These are phyloP conservation scores for Grammomys surdaster DNA, from an alignment of 2,113 vertebrate genomes.

Conservation along the genomic window DNA sequence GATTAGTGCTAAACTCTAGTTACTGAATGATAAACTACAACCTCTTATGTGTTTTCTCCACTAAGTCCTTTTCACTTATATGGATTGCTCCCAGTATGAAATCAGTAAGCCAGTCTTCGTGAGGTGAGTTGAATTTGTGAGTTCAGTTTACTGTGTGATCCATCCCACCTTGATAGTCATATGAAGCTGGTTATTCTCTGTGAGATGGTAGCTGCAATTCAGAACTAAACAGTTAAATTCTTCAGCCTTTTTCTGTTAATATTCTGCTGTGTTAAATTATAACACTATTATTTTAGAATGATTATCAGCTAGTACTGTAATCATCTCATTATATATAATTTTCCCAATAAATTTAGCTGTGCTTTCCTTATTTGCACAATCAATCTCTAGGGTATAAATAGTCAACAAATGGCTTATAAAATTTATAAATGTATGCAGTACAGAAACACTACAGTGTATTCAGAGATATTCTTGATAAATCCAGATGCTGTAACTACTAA, in stretches of 20 bases:
- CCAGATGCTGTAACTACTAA: neutral
- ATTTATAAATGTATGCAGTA: neutral
- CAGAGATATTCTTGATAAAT: neutral
- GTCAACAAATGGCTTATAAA: neutral
- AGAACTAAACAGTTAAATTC: neutral
- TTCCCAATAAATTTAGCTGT: neutral
- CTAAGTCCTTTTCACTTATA: neutral
- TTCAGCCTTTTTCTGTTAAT: neutral
- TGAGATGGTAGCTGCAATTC: neutral
- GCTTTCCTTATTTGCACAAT: neutral
- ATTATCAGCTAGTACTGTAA: neutral
- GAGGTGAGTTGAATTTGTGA: neutral
- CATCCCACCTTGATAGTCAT: neutral
- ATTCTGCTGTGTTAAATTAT: neutral
- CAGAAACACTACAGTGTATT: neutral
- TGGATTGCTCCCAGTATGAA: neutral
- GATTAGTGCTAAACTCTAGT: neutral
- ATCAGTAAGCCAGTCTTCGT: neutral
- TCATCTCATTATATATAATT: neutral
- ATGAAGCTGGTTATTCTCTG: neutral
- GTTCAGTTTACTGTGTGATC: neutral
- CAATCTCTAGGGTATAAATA: neutral
- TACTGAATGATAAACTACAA: neutral
- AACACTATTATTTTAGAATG: neutral
- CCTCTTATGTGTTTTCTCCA: neutral